Conservation (phyloP, 1,140 invertebrate species). For the Matsumurasca onukii region DNA sequence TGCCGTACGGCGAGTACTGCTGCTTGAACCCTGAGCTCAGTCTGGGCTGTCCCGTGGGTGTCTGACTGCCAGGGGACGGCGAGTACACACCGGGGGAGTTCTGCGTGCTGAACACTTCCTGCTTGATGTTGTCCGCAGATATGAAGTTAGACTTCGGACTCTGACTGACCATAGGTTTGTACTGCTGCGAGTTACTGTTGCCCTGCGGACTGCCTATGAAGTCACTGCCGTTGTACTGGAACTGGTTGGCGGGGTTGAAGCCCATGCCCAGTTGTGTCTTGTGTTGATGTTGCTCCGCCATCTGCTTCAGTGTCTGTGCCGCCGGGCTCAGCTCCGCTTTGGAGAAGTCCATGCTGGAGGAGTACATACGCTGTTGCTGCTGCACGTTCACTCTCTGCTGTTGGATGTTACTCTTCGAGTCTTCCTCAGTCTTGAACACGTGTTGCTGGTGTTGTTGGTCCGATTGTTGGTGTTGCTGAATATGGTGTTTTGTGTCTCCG, state of each 20-base stretch:
- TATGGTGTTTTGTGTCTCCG: constrained; percentile 51
- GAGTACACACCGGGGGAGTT: constrained; percentile 42
- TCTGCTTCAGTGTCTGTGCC: constrained; percentile 91
- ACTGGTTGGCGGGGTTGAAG: constrained; percentile 46
- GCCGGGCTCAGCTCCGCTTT: constrained; percentile 74
- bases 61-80: constrained; percentile 50
- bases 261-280: constrained; percentile 64
- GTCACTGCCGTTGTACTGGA: constrained; percentile 36
- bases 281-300: constrained; percentile 95
- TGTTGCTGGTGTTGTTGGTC: constrained; percentile 35
- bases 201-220: constrained; percentile 49
- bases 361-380: constrained; percentile 20
- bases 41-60: constrained; percentile 36
- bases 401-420: constrained; percentile 10
- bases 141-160: constrained; percentile 20
- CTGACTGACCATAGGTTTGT: constrained; percentile 30
- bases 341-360: constrained; percentile 22
- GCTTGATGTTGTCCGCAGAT: constrained; percentile 45
- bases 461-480: constrained; percentile 39
- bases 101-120: constrained; percentile 46
- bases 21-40: constrained; percentile 51
- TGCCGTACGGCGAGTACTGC: constrained; percentile 68
- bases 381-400: constrained; percentile 4
- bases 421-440: constrained; percentile 21
- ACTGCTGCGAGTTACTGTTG: constrained; percentile 45